Evolutionary conservation across 2,113 vertebrate species (phyloP), one percentile per base, ranked within the genome.

Genomic region (Nansenia antarctica): DNA sequence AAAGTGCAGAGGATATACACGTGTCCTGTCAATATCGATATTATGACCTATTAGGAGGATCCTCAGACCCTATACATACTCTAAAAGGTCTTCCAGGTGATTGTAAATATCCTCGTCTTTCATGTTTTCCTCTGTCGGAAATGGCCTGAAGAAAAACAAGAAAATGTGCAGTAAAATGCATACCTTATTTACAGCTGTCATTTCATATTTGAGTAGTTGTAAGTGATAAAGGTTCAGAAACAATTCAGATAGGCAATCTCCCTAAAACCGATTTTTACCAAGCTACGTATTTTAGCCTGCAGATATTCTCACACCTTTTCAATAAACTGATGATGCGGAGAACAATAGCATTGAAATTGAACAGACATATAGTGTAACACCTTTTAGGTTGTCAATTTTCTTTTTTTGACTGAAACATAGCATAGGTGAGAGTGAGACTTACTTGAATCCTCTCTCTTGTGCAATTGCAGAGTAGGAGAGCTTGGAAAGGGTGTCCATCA

Each of bases 61-160:
- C 9, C 18, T 80, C 42, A 32, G n/a, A 20, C 20, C 20, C 20
- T 22, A 67, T 77, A 96, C 96, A 0, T 95, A 98, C 97, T 98
- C 97, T 78, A 98, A 93, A 83, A 98, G 85, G 87, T 98, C 97
- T 45, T 95, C 94, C 78, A 98, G 93, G 76, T 92, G 82, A 85
- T 93, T 96, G 92, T 98, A 98, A 81, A 97, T 82, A 78, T 97
- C 95, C 76, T 97, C 96, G 73, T 98, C 93, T 57, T 93, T 88
- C 22, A 95, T 11, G 0, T 91, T 95, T 78, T 96, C 94, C 77
- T 97, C 96, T 9, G 93, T 95, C 24, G 95, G 96, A 74, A 98
- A 98, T 0, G 96, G 94, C 86, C 97, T 98, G 62, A 79, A 66
- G 77, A 62, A 69, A 72, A 78, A 22, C 67, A 65, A 82, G 24